Evolutionary conservation across 2,888 invertebrate genomes (phyloP).

Genomic region (Temnothorax rugatulus): DNA sequence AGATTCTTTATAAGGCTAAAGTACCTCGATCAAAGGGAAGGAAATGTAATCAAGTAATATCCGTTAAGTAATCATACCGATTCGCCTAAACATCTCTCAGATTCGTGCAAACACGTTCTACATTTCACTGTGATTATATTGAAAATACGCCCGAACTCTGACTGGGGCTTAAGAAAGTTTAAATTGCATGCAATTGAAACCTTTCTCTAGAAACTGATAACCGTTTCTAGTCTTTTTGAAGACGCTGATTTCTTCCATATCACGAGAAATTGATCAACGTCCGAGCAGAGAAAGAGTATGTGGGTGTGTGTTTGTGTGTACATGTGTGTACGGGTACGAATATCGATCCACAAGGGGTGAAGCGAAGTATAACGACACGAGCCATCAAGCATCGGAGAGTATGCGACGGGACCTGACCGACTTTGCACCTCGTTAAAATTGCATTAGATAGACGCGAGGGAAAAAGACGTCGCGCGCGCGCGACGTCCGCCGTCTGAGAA

Average conservation of each 20-base stretch:
- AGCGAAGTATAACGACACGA: slow-evolving; percentile 66
- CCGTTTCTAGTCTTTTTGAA: neutral
- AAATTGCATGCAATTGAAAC: slow-evolving; percentile 4
- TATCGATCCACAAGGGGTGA: slow-evolving; percentile 63
- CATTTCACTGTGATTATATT: slow-evolving; percentile 5
- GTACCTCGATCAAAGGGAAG: neutral
- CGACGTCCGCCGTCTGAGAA: slow-evolving; percentile 54
- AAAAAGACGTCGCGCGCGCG: slow-evolving; percentile 54
- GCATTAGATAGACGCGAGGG: slow-evolving; percentile 67
- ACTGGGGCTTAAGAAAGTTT: neutral
- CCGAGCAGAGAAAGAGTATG: neutral
- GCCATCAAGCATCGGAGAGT: slow-evolving; percentile 67
- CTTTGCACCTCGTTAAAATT: slow-evolving; percentile 75
- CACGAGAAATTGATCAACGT: slow-evolving; percentile 63
- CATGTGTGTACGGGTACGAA: slow-evolving; percentile 34
- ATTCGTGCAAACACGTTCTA: neutral
- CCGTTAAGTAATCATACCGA: neutral
- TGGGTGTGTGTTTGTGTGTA: neutral
- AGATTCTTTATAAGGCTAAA: neutral
- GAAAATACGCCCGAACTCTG: neutral
- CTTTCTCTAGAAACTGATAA: neutral
- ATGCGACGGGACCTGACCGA: slow-evolving; percentile 71
- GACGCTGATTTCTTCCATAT: slow-evolving; percentile 57
- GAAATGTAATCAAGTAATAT: slow-evolving; percentile 18
- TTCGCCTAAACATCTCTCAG: neutral